These are phyloP conservation scores for Aproaerema taeniolella DNA, from an alignment of 2,888 invertebrate genomes.

Conservation along the genomic window DNA sequence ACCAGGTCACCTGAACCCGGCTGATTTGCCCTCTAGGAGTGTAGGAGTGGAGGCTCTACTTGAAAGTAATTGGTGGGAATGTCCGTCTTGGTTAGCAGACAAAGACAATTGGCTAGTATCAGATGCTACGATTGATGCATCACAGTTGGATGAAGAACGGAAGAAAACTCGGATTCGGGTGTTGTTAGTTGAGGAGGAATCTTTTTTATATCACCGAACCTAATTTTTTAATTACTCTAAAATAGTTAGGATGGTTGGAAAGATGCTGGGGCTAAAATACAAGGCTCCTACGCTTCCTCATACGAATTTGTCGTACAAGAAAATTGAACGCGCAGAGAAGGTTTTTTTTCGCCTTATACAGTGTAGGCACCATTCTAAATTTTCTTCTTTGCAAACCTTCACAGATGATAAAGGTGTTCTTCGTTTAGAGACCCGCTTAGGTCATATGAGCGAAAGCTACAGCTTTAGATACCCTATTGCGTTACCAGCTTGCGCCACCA, in stretches of 20 bases:
- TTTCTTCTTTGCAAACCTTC: neutral
- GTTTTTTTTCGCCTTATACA: neutral
- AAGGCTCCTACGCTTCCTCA: too few relatives aligned
- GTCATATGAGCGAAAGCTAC: neutral
- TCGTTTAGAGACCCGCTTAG: neutral
- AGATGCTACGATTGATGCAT: neutral
- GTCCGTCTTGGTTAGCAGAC: neutral
- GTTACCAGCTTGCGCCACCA: slow-evolving; percentile 3
- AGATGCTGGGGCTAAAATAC: neutral
- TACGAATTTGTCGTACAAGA: neutral
- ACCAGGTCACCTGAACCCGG: too few relatives aligned
- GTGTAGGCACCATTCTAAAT: neutral
- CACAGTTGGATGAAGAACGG: neutral
- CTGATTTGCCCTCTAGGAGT: neutral
- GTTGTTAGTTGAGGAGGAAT: neutral
- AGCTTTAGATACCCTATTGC: neutral
- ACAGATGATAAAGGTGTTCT: neutral
- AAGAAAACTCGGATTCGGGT: neutral
- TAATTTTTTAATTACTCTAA: neutral
- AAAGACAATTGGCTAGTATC: neutral
- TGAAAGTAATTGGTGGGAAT: neutral
- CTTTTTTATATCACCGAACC: neutral
- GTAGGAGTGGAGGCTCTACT: neutral
- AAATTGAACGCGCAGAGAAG: neutral
- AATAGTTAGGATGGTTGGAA: neutral